Conservation (phyloP, 1,140 invertebrate genomes). For the Drosophila persimilis region DNA sequence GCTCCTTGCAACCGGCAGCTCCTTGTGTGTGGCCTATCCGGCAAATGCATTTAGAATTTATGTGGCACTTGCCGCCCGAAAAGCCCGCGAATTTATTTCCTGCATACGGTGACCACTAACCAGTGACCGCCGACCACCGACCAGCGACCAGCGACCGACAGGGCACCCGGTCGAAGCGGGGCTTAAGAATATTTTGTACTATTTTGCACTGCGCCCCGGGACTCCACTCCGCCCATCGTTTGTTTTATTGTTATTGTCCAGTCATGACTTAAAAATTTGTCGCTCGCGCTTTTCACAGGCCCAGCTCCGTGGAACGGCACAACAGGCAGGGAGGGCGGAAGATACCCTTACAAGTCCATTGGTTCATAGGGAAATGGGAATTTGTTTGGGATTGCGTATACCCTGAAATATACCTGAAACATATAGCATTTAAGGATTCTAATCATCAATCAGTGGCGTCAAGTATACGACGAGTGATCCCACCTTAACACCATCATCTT, state of each 20-base stretch:
- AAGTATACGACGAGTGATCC: too few relatives aligned
- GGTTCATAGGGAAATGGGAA: too few relatives aligned
- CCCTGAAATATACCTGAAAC: too few relatives aligned
- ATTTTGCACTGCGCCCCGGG: conserved; percentile 44
- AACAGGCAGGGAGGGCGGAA: too few relatives aligned
- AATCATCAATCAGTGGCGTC: too few relatives aligned
- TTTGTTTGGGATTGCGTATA: too few relatives aligned
- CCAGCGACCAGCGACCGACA: conserved; percentile 1
- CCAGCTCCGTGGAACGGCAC: neutral
- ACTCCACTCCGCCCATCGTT: conserved; percentile 37
- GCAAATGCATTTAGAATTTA: conserved; percentile 79
- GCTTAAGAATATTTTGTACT: conserved; percentile 73
- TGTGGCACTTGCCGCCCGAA: conserved; percentile 77
- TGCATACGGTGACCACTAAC: conserved; percentile 55
- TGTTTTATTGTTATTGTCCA: conserved; percentile 81
- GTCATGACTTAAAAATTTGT: conserved; percentile 80
- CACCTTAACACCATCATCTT: too few relatives aligned
- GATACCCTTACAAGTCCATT: too few relatives aligned
- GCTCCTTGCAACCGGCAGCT: conserved; percentile 5
- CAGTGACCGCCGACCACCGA: conserved; percentile 40
- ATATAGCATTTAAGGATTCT: too few relatives aligned
- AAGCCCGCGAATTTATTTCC: conserved; percentile 74
- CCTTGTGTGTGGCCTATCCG: neutral
- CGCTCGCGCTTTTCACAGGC: conserved; percentile 51
- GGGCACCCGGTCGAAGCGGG: conserved; percentile 26